phyloP scores from a whole-genome alignment of 2,888 invertebrate species.

The Mamestra brassicae region DNA sequence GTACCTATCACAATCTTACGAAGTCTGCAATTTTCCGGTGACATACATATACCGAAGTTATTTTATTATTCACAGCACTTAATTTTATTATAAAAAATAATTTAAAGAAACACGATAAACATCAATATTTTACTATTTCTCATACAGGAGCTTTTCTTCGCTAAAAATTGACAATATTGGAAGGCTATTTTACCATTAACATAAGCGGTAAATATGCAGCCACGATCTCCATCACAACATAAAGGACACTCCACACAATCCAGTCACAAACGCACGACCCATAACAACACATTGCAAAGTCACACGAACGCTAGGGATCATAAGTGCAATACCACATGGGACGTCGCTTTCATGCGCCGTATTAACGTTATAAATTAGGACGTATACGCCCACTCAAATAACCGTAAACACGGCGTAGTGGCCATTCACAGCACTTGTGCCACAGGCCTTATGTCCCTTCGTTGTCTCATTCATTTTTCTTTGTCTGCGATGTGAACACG shows the following conservation, averaged over 20 bases:
- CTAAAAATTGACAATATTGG: not conserved
- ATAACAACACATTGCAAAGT: constrained; percentile 40
- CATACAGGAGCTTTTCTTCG: too few relatives aligned
- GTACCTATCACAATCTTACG: too few relatives aligned
- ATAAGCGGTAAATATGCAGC: not conserved
- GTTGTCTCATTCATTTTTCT: constrained; percentile 76
- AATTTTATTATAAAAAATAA: too few relatives aligned
- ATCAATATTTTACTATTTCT: too few relatives aligned
- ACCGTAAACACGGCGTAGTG: constrained; percentile 84
- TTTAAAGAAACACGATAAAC: too few relatives aligned
- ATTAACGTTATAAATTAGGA: constrained; percentile 91
- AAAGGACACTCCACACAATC: constrained; percentile 21
- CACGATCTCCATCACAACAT: constrained; percentile 12
- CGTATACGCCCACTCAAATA: constrained; percentile 87
- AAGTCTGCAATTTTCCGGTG: too few relatives aligned
- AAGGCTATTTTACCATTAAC: not conserved
- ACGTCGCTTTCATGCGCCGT: constrained; percentile 71
- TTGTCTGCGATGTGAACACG: constrained; percentile 67
- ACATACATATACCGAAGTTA: too few relatives aligned
- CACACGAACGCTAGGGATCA: constrained; percentile 45
- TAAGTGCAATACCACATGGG: constrained; percentile 76
- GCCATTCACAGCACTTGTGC: constrained; percentile 86
- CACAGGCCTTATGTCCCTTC: constrained; percentile 75
- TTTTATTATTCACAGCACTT: too few relatives aligned
- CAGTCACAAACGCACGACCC: constrained; percentile 14